A percentile compares a stretch with the other conserved stretches of the same genome.
These are phyloP conservation scores for Gadus chalcogrammus DNA, from an alignment of 2,113 vertebrate species.

Conservation along the genomic window DNA sequence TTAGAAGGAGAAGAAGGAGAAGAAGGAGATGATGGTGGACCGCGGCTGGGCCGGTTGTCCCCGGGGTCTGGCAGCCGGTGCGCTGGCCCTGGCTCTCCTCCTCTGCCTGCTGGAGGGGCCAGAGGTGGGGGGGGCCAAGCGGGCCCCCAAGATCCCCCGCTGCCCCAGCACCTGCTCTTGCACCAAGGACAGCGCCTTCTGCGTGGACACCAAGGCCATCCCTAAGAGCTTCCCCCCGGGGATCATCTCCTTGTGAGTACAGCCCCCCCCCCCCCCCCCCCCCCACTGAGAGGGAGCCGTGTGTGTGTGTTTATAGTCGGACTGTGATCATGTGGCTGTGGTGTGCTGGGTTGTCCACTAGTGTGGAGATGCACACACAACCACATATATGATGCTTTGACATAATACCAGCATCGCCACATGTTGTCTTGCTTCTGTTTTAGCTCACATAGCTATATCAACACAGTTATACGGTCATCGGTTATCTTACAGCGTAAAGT, in stretches of 20 bases:
- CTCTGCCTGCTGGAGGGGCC: slow-evolving; percentile 58
- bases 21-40: slow-evolving; percentile 50
- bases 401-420: too few relatives aligned
- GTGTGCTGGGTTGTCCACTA: too few relatives aligned
- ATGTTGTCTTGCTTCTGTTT: too few relatives aligned
- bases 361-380: too few relatives aligned
- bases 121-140: slow-evolving; percentile 53
- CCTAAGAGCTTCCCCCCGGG: slow-evolving; percentile 88
- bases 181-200: slow-evolving; percentile 94
- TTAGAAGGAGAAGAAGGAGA: too few relatives aligned
- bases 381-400: too few relatives aligned
- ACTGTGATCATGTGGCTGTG: too few relatives aligned
- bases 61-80: slow-evolving; percentile 52
- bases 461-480: too few relatives aligned
- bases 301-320: too few relatives aligned
- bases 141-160: slow-evolving; percentile 79
- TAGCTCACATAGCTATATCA: too few relatives aligned
- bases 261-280: neutral
- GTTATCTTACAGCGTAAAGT: too few relatives aligned
- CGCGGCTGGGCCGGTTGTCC: slow-evolving; percentile 30
- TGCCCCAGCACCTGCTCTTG: slow-evolving; percentile 91
- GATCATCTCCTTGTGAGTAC: slow-evolving; percentile 93
- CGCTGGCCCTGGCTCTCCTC: slow-evolving; percentile 67
- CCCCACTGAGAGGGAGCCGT: too few relatives aligned
- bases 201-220: slow-evolving; percentile 89